Evolutionary conservation across 2,797 vertebrate species (phyloP), one percentile per base, ranked within the genome.

Genomic region (Miichthys miiuy): DNA sequence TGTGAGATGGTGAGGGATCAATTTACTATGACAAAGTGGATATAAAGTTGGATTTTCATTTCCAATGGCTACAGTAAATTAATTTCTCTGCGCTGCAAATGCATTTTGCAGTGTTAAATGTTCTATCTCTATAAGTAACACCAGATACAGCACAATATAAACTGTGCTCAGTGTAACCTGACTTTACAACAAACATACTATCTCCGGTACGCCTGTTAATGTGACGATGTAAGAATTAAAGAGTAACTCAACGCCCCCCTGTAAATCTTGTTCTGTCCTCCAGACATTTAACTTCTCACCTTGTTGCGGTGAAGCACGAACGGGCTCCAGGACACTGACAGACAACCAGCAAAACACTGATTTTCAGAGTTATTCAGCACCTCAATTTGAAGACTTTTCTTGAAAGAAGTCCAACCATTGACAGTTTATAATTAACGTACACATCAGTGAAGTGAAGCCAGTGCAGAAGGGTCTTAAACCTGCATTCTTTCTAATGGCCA

Each of bases 1-100:
- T 41, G 52, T 27, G 23, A 71, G 73, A 79, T 52, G 64, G 46
- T 54, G 65, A 62, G 42, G 52, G 73, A 85, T 88, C 72, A 68
- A 75, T 88, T 84, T 74, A 73, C 52, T 38, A 57, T 78, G 76
- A 88, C 74, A 76, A 67, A 78, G 69, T 74, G 61, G 65, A 85
- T 80, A 82, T 47, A 83, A 74, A 83, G 30, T 47, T 54, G 27
- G 30, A 47, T 75, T 79, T 77, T 81, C 46, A 70, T 72, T 69
- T 72, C 65, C 69, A 73, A 80, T 54, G 63, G 50, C 58, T 50
- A 52, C 72, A 70, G 58, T 48, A 68, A 85, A 85, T 77, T 67
- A 21, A 79, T 82, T 82, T 75, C 14, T 46, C 21, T 11, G 20
- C 56, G 25, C 72, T 81, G 44, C 67, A 71, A 80, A 70, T 60